Conservation (phyloP, 2,113 vertebrate species). For the Deroptyus accipitrinus region DNA sequence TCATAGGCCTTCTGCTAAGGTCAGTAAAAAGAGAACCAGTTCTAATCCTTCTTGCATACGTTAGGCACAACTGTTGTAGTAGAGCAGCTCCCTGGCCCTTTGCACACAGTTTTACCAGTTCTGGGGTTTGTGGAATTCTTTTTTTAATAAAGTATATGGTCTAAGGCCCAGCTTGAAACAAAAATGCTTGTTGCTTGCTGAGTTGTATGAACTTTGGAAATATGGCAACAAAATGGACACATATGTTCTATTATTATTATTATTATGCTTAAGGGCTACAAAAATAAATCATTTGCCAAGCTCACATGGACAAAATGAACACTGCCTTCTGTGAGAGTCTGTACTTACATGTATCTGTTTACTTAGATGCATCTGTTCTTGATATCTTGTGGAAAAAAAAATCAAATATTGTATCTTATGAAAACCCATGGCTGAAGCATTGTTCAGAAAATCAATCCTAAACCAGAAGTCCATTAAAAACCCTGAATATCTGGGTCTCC, state of each 20-base stretch:
- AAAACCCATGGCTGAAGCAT: constrained; percentile 19
- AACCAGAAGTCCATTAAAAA: constrained; percentile 27
- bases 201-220: constrained; percentile 59
- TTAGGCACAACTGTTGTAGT: not conserved
- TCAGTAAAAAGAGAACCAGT: not conserved
- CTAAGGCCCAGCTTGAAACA: constrained; percentile 50
- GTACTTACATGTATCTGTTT: constrained; percentile 56
- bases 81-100: not conserved
- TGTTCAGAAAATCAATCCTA: constrained; percentile 47
- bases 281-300: constrained; percentile 52
- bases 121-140: constrained; percentile 26
- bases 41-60: not conserved
- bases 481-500: not conserved
- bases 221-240: constrained; percentile 62
- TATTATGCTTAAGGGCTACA: constrained; percentile 52
- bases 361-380: constrained; percentile 65
- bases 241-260: constrained; percentile 60
- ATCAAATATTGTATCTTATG: constrained; percentile 50
- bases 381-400: constrained; percentile 30
- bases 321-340: constrained; percentile 31
- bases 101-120: not conserved
- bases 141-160: constrained; percentile 51
- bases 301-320: constrained; percentile 45
- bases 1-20: constrained; percentile 13
- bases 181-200: not conserved